Evolutionary conservation across 2,113 vertebrate genomes (phyloP).

Genomic region (Trogon surrucura): DNA sequence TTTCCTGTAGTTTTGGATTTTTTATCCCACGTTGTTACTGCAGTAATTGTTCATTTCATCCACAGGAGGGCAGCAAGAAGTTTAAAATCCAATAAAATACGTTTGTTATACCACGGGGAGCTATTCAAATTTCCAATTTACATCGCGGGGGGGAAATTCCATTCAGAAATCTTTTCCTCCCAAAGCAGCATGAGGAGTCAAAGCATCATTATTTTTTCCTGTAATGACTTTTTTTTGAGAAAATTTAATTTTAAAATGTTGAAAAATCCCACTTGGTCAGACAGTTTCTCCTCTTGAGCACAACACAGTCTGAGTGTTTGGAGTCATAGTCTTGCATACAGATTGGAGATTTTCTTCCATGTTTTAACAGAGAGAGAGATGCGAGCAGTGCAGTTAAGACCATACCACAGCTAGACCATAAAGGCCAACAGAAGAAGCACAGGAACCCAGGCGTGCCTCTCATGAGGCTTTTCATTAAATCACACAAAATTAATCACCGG

Average conservation of each 20-base stretch:
- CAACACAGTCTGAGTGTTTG: background rate
- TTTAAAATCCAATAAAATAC: background rate
- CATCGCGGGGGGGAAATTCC: background rate
- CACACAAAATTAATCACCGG: background rate
- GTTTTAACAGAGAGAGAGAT: background rate
- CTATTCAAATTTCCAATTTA: background rate
- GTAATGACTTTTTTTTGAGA: background rate
- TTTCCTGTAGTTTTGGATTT: background rate
- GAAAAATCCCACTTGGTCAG: background rate
- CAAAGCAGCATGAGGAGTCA: background rate
- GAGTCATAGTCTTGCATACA: background rate
- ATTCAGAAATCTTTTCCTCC: background rate
- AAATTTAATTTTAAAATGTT: background rate
- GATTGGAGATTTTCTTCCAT: background rate
- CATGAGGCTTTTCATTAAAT: rapidly evolving
- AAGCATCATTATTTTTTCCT: background rate
- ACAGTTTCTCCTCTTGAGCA: background rate
- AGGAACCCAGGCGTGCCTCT: background rate
- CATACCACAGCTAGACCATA: background rate
- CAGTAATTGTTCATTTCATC: background rate
- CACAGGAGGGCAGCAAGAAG: conserved; percentile 48
- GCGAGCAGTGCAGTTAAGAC: background rate
- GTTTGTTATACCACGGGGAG: background rate
- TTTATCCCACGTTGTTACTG: background rate
- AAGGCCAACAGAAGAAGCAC: background rate